Evolutionary conservation across 1,140 invertebrate genomes (phyloP), one percentile per base, ranked within the genome.

Genomic region (Drosophila trapezifrons): DNA sequence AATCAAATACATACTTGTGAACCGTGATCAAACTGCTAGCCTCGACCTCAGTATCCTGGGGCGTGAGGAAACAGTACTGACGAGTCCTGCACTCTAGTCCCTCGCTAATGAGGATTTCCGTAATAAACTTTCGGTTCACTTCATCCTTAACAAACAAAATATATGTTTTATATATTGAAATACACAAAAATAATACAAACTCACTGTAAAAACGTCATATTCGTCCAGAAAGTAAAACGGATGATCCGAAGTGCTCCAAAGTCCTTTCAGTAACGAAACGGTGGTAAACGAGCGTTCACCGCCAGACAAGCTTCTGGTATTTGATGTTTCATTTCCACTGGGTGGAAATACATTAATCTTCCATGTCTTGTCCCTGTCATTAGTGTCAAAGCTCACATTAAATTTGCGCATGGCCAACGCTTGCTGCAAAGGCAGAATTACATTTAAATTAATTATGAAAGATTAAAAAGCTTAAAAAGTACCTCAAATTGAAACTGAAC

Each of bases 191-290:
- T 12, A 18, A 25, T 37, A 12, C 7, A 38, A 20, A 57, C 83
- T 58, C 81, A 96, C 98, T 96, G 99, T 99, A 91, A 98, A 99
- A 0, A 99, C 98, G 92, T 99, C 98, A 92, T 99, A 99, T 93
- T 99, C 98, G 92, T 99, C 98, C 45, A 99, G 93, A 90, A 99
- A 98, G 91, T 97, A 96, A 92, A 99, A 99, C 0, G 98, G 98
- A 64, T 97, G 94, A 70, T 96, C 95, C 80, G 97, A 96, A 55
- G 95, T 96, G 43, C 97, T 96, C 98, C 98, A 99, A 13, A 99
- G 93, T 4, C 98, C 95, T 81, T 99, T 94, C 63, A 99, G 95
- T 87, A 99, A 98, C 17, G 97, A 97, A 9, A 99, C 96, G 0
- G 98, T 99, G 1, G 97, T 96, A 93, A 97, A 99, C 5, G 98